Base-by-base conservation (phyloP, 35 echinoderm and acorn worm genomes). In the Heliocidaris erythrogramma region DNA sequence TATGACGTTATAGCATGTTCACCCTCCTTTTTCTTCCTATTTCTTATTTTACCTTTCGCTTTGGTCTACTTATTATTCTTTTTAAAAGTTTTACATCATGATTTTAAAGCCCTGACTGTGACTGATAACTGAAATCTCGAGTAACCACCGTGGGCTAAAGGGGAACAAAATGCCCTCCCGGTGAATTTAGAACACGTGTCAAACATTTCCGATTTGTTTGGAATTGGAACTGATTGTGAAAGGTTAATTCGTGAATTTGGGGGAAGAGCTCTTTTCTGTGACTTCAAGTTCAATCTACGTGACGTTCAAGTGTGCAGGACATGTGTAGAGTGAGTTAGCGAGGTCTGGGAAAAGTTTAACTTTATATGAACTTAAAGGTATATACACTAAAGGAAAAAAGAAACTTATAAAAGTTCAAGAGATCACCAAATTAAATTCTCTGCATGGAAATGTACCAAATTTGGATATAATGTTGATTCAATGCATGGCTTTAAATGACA, bases 141-240 rank as follows among this genome's bases (percentile, higher is more conserved):
- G 65, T 78, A 21, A 21, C 65, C 65, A 78, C 65, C 65, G 65
- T 78, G 65, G 65, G 65, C 65, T 78, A 24, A 24, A n/a, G 17
- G 27, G 65, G 65, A 78, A 78, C 65, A 78, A 78, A 78, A 78
- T 78, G 65, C 65, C 65, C 65, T 78, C 65, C 65, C 21, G 65
- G 65, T 78, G 65, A 78, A 78, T 78, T 24, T n/a, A 78, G 27
- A 78, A 78, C 65, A 78, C 65, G 65, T 78, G 65, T 78, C 65
- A 78, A 78, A 78, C 65, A 78, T 78, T 78, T 78, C 65, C 65
- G 65, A 78, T 78, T 78, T 18, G 65, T 78, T 78, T 78, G 65
- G 65, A 78, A 78, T 78, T 78, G 65, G 65, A 78, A 78, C 65
- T 78, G 65, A 78, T 78, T 78, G 65, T n/a, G 65, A 78, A 78